A percentile compares a stretch with the other conserved stretches of the same genome.
Conservation (phyloP, 2,797 vertebrate species). For the Hippoglossus hippoglossus region DNA sequence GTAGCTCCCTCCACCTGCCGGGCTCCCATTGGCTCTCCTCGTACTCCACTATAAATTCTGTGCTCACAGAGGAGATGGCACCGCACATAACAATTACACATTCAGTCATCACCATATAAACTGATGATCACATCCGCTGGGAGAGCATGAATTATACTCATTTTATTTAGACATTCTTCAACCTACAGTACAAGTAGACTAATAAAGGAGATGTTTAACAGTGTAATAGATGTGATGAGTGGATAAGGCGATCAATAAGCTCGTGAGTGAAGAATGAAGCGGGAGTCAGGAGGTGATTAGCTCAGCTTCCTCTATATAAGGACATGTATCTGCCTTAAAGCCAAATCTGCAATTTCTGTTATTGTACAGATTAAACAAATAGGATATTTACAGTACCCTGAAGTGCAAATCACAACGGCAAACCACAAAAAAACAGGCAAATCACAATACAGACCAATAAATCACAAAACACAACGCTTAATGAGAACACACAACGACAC, state of each 20-base stretch:
- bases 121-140: constrained; percentile 5
- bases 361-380: not conserved
- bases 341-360: no score
- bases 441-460: no score
- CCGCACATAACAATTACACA: constrained; percentile 13
- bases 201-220: constrained; percentile 1
- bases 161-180: not conserved
- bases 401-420: no score
- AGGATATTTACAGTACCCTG: no score
- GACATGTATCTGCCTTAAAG: not conserved
- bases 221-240: not conserved
- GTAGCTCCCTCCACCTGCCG: constrained; percentile 87
- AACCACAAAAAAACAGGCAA: no score
- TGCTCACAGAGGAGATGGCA: constrained; percentile 31
- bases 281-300: not conserved
- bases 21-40: constrained; percentile 90
- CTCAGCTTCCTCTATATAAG: not conserved
- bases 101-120: constrained; percentile 10
- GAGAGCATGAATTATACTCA: not conserved
- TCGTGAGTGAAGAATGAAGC: not conserved
- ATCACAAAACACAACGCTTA: no score
- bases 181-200: not conserved
- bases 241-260: not conserved
- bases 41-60: constrained; percentile 92
- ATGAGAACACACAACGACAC: no score